Evolutionary conservation across 2,888 invertebrate species (phyloP).

Genomic region (Volucella inanis): DNA sequence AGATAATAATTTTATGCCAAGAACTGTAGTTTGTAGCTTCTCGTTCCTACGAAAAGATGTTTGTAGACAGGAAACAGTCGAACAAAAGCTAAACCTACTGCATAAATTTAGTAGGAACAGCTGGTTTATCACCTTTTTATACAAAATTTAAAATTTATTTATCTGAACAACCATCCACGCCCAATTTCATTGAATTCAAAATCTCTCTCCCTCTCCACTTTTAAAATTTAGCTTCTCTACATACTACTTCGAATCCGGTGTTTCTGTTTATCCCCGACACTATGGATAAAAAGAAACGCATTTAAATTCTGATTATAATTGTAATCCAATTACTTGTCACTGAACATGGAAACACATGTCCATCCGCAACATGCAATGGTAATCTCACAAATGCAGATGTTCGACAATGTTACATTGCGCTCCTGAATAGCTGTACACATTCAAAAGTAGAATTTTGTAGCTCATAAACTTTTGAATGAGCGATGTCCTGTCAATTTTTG

Average conservation of each 20-base stretch:
- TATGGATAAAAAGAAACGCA: neutral
- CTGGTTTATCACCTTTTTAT: no score
- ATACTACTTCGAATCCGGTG: neutral
- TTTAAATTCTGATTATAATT: constrained; percentile 9
- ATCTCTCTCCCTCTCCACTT: neutral
- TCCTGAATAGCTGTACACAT: neutral
- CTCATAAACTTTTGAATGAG: constrained; percentile 29
- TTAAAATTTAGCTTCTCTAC: neutral
- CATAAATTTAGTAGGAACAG: no score
- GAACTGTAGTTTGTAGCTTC: no score
- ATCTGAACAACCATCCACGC: neutral
- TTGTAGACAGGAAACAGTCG: no score
- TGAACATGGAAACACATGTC: constrained; percentile 39
- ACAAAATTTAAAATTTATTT: neutral
- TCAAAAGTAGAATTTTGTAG: constrained; percentile 7
- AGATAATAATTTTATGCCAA: no score
- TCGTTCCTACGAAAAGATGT: no score
- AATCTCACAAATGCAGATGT: constrained; percentile 37
- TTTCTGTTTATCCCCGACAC: constrained; percentile 10
- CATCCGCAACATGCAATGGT: constrained; percentile 7
- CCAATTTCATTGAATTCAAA: neutral
- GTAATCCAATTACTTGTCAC: constrained; percentile 23
- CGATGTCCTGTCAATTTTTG: constrained; percentile 39
- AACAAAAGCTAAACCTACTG: no score
- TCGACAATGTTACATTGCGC: constrained; percentile 3